phyloP scores from a whole-genome alignment of 2,888 invertebrate species.

The Bedellia somnulentella region DNA sequence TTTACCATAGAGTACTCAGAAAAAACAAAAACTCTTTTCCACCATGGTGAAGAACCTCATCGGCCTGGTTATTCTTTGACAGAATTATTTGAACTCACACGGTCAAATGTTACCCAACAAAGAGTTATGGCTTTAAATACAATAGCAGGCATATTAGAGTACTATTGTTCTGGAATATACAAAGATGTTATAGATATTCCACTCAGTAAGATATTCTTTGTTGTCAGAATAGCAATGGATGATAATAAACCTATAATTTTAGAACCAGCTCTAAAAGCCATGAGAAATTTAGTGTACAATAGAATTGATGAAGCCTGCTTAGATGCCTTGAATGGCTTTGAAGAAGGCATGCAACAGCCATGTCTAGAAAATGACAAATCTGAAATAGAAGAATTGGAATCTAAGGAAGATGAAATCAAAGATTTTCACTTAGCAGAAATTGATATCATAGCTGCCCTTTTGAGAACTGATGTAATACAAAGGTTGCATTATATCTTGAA shows the following conservation, averaged over 20 bases:
- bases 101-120: conserved; percentile 81
- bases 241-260: conserved; percentile 75
- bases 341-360: conserved; percentile 67
- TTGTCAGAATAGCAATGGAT: conserved; percentile 84
- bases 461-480: conserved; percentile 75
- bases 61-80: conserved; percentile 89
- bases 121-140: conserved; percentile 78
- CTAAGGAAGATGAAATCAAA: conserved; percentile 66
- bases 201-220: conserved; percentile 74
- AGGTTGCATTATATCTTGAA: conserved; percentile 77
- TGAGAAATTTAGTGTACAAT: conserved; percentile 74
- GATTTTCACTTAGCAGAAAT: conserved; percentile 86
- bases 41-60: conserved; percentile 91
- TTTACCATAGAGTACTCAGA: conserved; percentile 64
- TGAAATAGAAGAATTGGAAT: conserved; percentile 58
- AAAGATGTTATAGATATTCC: conserved; percentile 75
- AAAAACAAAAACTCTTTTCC: conserved; percentile 69
- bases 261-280: conserved; percentile 73
- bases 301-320: conserved; percentile 78
- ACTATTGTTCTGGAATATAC: conserved; percentile 75
- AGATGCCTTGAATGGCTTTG: conserved; percentile 68
- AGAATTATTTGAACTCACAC: conserved; percentile 80
- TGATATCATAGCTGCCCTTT: conserved; percentile 74
- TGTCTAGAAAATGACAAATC: conserved; percentile 49
- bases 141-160: conserved; percentile 75